These are phyloP conservation scores for Iselma pallidipennis DNA, from an alignment of 2,888 invertebrate genomes.

Conservation along the genomic window DNA sequence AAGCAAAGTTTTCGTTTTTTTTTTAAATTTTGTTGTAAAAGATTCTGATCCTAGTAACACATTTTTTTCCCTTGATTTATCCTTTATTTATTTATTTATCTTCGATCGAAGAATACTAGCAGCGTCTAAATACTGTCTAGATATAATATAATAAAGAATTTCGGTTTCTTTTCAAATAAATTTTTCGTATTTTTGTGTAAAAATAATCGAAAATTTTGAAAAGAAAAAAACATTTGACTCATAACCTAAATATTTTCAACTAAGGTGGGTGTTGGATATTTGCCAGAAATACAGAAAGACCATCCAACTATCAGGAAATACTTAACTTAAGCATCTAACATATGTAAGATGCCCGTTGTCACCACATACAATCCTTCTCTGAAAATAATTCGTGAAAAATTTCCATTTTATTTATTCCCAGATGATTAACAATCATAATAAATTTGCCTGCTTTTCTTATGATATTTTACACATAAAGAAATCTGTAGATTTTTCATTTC, in stretches of 20 bases:
- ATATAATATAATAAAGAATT: background rate
- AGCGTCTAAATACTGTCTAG: background rate
- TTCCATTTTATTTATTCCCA: background rate
- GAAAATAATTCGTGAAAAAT: background rate
- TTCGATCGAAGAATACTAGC: background rate
- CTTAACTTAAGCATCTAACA: slow-evolving; percentile 7
- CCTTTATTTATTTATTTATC: too few relatives aligned
- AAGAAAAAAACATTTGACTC: slow-evolving; percentile 37
- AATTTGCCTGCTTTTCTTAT: too few relatives aligned
- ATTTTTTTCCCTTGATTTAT: too few relatives aligned
- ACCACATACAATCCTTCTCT: background rate
- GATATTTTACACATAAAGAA: too few relatives aligned
- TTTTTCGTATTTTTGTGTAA: background rate
- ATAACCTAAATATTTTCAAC: slow-evolving; percentile 42
- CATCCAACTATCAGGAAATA: slow-evolving; percentile 32
- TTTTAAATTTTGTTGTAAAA: too few relatives aligned
- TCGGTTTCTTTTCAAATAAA: background rate
- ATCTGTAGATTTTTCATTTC: too few relatives aligned
- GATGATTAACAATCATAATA: background rate
- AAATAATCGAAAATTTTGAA: slow-evolving; percentile 1
- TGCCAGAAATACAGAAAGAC: slow-evolving; percentile 32
- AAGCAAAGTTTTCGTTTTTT: background rate
- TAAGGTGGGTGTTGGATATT: slow-evolving; percentile 40
- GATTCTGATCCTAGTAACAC: too few relatives aligned
- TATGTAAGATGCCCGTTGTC: background rate